Base-by-base conservation (phyloP, 2,888 invertebrate species). In the Cylindroiulus punctatus region DNA sequence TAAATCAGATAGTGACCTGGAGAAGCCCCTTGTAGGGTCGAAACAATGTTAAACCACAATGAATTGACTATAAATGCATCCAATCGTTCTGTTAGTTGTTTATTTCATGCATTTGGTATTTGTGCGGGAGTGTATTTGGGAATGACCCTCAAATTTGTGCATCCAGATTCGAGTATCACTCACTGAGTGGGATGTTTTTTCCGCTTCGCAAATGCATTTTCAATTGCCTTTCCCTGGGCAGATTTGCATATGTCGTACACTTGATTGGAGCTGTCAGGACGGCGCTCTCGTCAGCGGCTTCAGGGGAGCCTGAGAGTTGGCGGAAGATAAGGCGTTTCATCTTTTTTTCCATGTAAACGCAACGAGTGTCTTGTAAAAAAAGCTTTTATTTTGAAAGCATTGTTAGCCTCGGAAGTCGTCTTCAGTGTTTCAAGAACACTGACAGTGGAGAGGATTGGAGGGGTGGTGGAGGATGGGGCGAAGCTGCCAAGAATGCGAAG, bases 341-440 rank as follows among this genome's bases (percentile, higher is more conserved):
- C 52, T 52, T 52, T 52, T 42, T 52, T n/a, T 1, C 47, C 12
- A 52, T 52, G n/a, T 52, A 52, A 52, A 52, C 52, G 52, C 52
- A 52, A 52, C 52, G 52, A 52, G 52, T 52, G 52, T 52, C 52
- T 52, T 52, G 52, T 52, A 52, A 52, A 52, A 47, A 52, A 52
- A 52, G n/a, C 19, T 44, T 44, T 44, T 52, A 52, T 52, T 52
- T 52, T 52, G 52, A 52, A 52, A 52, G 52, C 52, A 52, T 52
- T 52, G 52, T 52, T 52, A 19, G 52, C 52, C 52, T 52, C 52
- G 52, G n/a, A 52, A 52, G 52, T 52, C 52, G 12, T 52, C n/a
- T n/a, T 52, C 12, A n/a, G n/a, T 52, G 52, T 52, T 52, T 52
- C 52, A 52, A 52, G 52, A 52, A n/a, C n/a, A n/a, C n/a, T 52